Percentiles rank a stretch among this genome's conserved stretches.
These are phyloP conservation scores for Carollia perspicillata DNA, from an alignment of 2,113 vertebrate genomes.

Conservation along the genomic window DNA sequence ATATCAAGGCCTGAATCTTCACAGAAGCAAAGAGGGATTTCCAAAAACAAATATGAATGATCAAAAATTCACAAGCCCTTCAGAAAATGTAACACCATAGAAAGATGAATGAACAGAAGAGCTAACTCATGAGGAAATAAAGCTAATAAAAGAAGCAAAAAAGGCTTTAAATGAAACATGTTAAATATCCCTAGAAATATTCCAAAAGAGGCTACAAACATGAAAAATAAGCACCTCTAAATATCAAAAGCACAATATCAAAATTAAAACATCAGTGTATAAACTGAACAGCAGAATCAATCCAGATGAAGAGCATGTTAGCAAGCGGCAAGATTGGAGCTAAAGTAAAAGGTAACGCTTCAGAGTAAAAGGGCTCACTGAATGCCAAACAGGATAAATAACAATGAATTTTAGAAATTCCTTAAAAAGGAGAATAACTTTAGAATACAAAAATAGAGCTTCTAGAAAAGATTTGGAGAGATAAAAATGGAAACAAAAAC, in stretches of 20 bases:
- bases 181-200: not conserved
- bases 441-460: not conserved
- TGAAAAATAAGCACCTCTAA: not conserved
- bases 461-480: not conserved
- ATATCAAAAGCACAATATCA: not conserved
- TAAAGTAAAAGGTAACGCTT: not conserved
- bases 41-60: not conserved
- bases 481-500: not conserved
- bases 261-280: not conserved
- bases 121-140: conserved; percentile 47
- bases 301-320: not conserved
- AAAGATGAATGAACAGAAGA: conserved; percentile 5
- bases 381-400: not conserved
- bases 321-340: not conserved
- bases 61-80: not conserved
- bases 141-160: conserved; percentile 15
- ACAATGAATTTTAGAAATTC: not conserved
- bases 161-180: not conserved
- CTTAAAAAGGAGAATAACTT: not conserved
- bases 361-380: not conserved
- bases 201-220: not conserved
- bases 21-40: not conserved
- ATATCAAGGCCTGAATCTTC: not conserved
- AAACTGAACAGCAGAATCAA: not conserved
- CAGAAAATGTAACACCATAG: not conserved